Evolutionary conservation across 2,113 vertebrate species (phyloP).

Genomic region (Leptocoma aspasia): DNA sequence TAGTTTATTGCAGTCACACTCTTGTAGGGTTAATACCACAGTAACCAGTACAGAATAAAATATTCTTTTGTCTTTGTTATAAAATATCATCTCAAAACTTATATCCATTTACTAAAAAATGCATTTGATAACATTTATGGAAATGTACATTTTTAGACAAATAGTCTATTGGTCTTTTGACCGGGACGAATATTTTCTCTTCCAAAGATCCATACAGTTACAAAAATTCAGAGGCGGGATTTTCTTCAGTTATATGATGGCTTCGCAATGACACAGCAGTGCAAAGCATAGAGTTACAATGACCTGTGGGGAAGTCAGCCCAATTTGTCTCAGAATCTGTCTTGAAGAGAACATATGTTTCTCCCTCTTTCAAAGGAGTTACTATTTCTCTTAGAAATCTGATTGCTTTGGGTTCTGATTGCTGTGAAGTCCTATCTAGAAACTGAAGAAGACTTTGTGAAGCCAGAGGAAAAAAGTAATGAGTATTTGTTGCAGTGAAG

Average conservation of each 20-base stretch:
- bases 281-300: neutral
- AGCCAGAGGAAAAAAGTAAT: neutral
- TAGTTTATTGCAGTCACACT: neutral
- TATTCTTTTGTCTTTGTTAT: neutral
- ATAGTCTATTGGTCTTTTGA: neutral
- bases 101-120: neutral
- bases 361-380: neutral
- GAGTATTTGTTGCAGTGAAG: neutral
- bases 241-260: neutral
- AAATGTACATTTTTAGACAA: neutral
- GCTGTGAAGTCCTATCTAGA: neutral
- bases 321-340: neutral
- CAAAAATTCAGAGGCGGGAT: neutral
- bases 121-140: neutral
- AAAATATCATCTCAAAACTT: neutral
- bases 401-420: neutral
- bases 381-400: neutral
- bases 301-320: neutral
- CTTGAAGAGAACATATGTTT: neutral
- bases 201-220: neutral
- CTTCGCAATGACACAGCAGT: neutral
- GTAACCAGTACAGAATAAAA: neutral
- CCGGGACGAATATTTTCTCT: neutral
- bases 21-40: neutral
- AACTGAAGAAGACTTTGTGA: neutral